Percentiles rank a stretch among this genome's conserved stretches.
These are phyloP conservation scores for Anhinga rufa DNA, from an alignment of 2,113 vertebrate genomes.

Conservation along the genomic window DNA sequence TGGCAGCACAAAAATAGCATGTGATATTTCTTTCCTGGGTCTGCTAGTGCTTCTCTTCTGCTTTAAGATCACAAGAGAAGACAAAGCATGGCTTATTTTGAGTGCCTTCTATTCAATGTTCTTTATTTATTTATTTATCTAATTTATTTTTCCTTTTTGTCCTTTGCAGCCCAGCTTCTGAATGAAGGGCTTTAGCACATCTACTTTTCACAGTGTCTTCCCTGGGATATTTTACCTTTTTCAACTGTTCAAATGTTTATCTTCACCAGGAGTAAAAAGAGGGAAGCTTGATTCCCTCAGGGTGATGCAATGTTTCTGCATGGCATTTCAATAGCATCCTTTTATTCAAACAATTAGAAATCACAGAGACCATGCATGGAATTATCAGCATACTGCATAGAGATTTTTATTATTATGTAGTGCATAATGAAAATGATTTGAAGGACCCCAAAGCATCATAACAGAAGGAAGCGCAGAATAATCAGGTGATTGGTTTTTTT, in stretches of 20 bases:
- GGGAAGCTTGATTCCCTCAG: constrained; percentile 47
- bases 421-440: constrained; percentile 65
- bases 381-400: constrained; percentile 22
- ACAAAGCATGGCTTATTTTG: not conserved
- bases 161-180: not conserved
- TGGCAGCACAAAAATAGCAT: constrained; percentile 66
- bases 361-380: constrained; percentile 12
- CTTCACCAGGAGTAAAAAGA: constrained; percentile 28
- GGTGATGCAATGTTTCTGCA: constrained; percentile 25
- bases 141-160: constrained; percentile 27
- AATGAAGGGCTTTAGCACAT: not conserved
- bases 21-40: constrained; percentile 49
- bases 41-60: constrained; percentile 44
- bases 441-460: constrained; percentile 50
- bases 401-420: constrained; percentile 48
- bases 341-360: constrained; percentile 63
- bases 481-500: constrained; percentile 27
- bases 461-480: constrained; percentile 31
- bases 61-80: constrained; percentile 61
- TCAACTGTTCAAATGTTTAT: constrained; percentile 50
- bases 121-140: constrained; percentile 16
- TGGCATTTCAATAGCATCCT: constrained; percentile 38
- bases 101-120: not conserved
- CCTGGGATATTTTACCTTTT: constrained; percentile 28
- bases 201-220: constrained; percentile 4